phyloP scores from a whole-genome alignment of 2,797 vertebrate genomes.

The Loriculus beryllinus region DNA sequence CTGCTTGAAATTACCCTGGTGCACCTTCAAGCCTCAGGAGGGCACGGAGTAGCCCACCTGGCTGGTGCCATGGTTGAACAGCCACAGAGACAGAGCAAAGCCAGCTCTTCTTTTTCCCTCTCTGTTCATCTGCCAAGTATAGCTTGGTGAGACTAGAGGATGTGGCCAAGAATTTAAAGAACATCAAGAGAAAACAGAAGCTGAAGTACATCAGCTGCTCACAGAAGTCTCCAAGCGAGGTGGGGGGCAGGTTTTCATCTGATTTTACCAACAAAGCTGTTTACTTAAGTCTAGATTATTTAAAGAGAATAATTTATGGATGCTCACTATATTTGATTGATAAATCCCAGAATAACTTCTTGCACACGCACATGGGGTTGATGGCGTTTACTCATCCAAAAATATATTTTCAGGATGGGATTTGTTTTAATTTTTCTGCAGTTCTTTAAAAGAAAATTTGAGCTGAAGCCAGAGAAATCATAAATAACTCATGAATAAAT shows the following conservation, averaged over 20 bases:
- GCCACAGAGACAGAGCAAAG: neutral
- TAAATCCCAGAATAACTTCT: slow-evolving; percentile 50
- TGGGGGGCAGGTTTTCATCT: slow-evolving; percentile 25
- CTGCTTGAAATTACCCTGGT: neutral
- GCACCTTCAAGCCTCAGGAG: neutral
- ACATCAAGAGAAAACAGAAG: slow-evolving; percentile 47
- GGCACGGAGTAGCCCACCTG: neutral
- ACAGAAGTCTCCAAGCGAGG: slow-evolving; percentile 1
- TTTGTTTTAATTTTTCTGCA: slow-evolving; percentile 60
- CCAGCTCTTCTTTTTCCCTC: neutral
- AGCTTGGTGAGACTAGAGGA: slow-evolving; percentile 31
- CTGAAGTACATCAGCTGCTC: slow-evolving; percentile 28
- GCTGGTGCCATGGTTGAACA: neutral
- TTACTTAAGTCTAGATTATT: slow-evolving; percentile 26
- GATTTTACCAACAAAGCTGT: slow-evolving; percentile 5
- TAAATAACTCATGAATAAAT: slow-evolving; percentile 74
- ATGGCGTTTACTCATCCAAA: slow-evolving; percentile 55
- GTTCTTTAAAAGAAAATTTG: slow-evolving; percentile 47
- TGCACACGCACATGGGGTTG: neutral
- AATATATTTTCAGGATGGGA: slow-evolving; percentile 63
- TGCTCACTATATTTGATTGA: slow-evolving; percentile 7
- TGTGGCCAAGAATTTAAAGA: slow-evolving; percentile 42
- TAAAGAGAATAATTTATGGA: slow-evolving; percentile 62
- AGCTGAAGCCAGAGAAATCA: slow-evolving; percentile 54
- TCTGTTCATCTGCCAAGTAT: slow-evolving; percentile 53